Percentiles rank a stretch among this genome's conserved stretches.
phyloP scores from a whole-genome alignment of 1,140 invertebrate species.

The Drepana arcuata region DNA sequence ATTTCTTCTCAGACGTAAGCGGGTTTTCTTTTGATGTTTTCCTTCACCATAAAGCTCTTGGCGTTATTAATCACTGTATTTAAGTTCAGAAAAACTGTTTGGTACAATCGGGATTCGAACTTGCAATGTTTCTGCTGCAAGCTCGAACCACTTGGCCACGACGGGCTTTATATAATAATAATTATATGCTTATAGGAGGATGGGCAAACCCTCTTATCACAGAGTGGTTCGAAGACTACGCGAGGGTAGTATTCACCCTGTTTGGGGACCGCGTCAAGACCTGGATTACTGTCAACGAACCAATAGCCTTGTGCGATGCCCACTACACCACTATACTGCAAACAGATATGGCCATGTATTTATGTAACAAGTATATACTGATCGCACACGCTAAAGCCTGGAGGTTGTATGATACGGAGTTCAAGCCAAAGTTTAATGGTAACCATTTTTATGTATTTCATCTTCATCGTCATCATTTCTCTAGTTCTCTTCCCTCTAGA shows the following conservation, averaged over 20 bases:
- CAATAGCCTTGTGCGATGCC: slow-evolving; percentile 67
- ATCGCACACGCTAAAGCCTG: slow-evolving; percentile 74
- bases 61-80: too few species aligned
- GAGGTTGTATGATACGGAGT: slow-evolving; percentile 69
- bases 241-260: slow-evolving; percentile 69
- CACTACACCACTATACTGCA: too few species aligned
- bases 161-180: too few species aligned
- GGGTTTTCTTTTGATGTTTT: too few species aligned
- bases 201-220: slow-evolving; percentile 71
- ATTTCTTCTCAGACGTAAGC: too few species aligned
- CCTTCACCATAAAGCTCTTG: too few species aligned
- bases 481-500: not conserved
- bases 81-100: too few species aligned
- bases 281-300: slow-evolving; percentile 81
- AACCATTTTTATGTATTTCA: slow-evolving; percentile 7
- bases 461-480: not conserved
- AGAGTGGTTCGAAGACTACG: slow-evolving; percentile 74
- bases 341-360: slow-evolving; percentile 61
- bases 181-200: too few species aligned
- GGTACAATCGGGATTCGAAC: too few species aligned
- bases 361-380: slow-evolving; percentile 71
- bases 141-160: too few species aligned
- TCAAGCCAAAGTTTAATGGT: slow-evolving; percentile 37
- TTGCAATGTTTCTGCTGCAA: too few species aligned
- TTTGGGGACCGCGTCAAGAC: slow-evolving; percentile 74